Evolutionary conservation across 2,797 vertebrate species (phyloP).

Genomic region (Enteromius trimaculatus): DNA sequence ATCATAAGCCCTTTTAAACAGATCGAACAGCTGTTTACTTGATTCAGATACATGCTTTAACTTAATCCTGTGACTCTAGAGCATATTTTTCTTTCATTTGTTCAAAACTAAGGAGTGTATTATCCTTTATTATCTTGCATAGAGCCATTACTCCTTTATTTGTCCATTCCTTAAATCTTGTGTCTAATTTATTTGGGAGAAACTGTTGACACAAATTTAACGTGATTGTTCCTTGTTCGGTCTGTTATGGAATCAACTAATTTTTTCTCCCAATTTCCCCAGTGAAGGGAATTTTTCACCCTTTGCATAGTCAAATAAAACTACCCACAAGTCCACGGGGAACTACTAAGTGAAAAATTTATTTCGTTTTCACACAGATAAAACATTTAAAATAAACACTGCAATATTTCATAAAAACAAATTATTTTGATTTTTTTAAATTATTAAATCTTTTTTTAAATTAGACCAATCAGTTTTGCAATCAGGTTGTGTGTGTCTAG

Average conservation of each 20-base stretch:
- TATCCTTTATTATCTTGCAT: no score
- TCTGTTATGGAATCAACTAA: background rate
- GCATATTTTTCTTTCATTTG: no score
- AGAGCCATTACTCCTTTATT: no score
- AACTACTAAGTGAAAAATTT: background rate
- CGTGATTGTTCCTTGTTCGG: background rate
- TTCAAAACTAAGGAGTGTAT: no score
- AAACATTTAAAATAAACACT: conserved; percentile 1
- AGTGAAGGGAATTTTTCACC: background rate
- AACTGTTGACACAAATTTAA: background rate
- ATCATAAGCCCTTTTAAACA: no score
- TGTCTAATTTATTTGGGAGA: no score
- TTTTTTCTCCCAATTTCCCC: background rate
- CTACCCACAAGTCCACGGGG: background rate
- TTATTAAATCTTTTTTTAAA: background rate
- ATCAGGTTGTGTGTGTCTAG: background rate
- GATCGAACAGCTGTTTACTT: no score
- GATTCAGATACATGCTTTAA: no score
- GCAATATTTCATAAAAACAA: background rate
- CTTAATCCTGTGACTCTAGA: no score
- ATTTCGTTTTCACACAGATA: no score
- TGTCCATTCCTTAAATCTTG: no score
- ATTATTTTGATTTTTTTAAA: background rate
- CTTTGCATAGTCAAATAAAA: background rate
- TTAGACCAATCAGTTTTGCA: no score